phyloP scores from a whole-genome alignment of 53 echinoderm and acorn worm species.

The Antedon mediterranea region DNA sequence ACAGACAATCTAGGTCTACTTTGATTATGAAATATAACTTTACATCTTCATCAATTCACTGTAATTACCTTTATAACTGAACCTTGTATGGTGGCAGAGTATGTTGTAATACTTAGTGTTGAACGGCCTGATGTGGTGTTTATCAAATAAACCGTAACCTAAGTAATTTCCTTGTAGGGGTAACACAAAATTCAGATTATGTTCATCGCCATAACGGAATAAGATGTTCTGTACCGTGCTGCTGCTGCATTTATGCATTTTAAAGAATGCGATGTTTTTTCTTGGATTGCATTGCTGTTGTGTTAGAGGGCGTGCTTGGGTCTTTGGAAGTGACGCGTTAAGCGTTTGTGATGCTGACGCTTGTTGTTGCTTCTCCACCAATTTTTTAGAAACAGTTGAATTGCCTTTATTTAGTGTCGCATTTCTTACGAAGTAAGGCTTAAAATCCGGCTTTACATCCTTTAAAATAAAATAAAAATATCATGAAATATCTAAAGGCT shows the following conservation, averaged over 20 bases:
- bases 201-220: conserved; percentile 63
- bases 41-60: too few species aligned
- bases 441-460: too few species aligned
- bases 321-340: too few species aligned
- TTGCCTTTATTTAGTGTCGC: too few species aligned
- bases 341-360: too few species aligned
- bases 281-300: conserved; percentile 5
- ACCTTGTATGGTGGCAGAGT: conserved; percentile 56
- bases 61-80: conserved; percentile 40
- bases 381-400: too few species aligned
- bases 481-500: too few species aligned
- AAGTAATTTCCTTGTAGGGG: conserved; percentile 66
- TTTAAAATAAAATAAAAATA: too few species aligned
- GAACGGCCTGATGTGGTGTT: conserved; percentile 18
- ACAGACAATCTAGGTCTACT: too few species aligned
- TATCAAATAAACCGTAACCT: conserved; percentile 32
- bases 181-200: conserved; percentile 65
- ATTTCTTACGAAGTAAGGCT: too few species aligned
- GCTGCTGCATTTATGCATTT: conserved; percentile 91
- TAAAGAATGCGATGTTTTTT: conserved; percentile 51
- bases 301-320: background rate
- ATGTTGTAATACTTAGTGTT: conserved; percentile 66
- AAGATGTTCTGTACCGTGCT: conserved; percentile 73
- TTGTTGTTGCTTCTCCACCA: too few species aligned
- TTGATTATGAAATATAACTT: too few species aligned